These are phyloP conservation scores for Embidobia sp. DNA, from an alignment of 2,888 invertebrate genomes.

Conservation along the genomic window DNA sequence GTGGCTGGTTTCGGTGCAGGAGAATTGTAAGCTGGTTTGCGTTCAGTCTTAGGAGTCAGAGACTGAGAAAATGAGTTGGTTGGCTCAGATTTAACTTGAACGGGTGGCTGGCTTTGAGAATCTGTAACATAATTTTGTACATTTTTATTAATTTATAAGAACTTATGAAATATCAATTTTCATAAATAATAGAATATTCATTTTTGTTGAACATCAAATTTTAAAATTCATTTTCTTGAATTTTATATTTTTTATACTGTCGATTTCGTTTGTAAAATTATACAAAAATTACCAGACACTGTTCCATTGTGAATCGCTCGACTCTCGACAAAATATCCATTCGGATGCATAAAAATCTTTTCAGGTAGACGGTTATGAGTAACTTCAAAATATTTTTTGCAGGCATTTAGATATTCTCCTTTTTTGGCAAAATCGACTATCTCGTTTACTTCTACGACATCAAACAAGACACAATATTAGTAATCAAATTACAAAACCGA, in stretches of 20 bases:
- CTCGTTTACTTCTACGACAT: conserved; percentile 86
- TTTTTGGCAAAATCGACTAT: conserved; percentile 88
- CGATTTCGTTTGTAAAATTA: too few species aligned
- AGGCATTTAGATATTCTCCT: conserved; percentile 94
- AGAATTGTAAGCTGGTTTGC: conserved; percentile 10
- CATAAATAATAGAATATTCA: too few species aligned
- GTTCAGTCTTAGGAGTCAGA: conserved; percentile 28
- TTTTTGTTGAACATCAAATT: too few species aligned
- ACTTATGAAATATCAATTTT: neutral
- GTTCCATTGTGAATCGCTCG: conserved; percentile 70
- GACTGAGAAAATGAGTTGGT: neutral
- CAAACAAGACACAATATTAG: too few species aligned
- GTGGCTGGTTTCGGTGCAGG: conserved; percentile 11
- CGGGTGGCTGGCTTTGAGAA: conserved; percentile 10
- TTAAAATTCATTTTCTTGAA: too few species aligned
- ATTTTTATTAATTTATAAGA: too few species aligned
- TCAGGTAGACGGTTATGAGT: conserved; percentile 86
- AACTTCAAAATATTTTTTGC: conserved; percentile 92
- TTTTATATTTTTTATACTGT: too few species aligned
- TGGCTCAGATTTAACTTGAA: conserved; percentile 1
- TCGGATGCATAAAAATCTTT: conserved; percentile 92
- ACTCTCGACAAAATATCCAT: conserved; percentile 91
- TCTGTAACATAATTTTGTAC: conserved; percentile 40
- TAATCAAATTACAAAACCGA: too few species aligned
- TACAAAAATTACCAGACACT: conserved; percentile 36